Percentiles rank a stretch among this genome's conserved stretches.
Conservation (phyloP, 2,888 invertebrate species). For the Drosophila longiperda region DNA sequence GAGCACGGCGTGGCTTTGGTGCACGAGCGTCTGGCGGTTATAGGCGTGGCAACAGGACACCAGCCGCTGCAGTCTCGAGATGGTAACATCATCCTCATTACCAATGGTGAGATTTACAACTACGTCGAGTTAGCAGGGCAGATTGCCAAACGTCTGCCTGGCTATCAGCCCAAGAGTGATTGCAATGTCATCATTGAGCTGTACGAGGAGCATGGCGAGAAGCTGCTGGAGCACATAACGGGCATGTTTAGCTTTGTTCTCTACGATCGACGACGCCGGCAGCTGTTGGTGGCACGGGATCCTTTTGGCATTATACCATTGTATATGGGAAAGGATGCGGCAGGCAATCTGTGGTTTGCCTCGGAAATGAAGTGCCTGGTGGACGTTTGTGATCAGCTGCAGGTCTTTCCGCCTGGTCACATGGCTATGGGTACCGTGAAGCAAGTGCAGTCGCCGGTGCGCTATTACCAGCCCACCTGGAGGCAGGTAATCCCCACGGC, state of each 20-base stretch:
- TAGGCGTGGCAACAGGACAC: slow-evolving; percentile 81
- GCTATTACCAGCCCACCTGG: slow-evolving; percentile 74
- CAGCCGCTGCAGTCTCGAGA: slow-evolving; percentile 80
- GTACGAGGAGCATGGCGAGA: slow-evolving; percentile 76
- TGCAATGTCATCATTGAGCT: slow-evolving; percentile 82
- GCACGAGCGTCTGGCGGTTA: slow-evolving; percentile 81
- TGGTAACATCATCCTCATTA: slow-evolving; percentile 75
- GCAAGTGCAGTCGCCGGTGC: slow-evolving; percentile 53
- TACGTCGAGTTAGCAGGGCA: slow-evolving; percentile 72
- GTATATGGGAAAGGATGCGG: slow-evolving; percentile 75
- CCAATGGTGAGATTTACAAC: slow-evolving; percentile 83
- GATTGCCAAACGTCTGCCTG: slow-evolving; percentile 70
- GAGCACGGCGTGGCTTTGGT: slow-evolving; percentile 80
- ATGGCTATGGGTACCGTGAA: slow-evolving; percentile 61
- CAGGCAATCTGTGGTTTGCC: slow-evolving; percentile 78
- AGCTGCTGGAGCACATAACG: slow-evolving; percentile 74
- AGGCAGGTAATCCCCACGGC: slow-evolving; percentile 55
- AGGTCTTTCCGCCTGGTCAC: slow-evolving; percentile 78
- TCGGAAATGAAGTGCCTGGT: slow-evolving; percentile 83
- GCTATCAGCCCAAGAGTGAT: slow-evolving; percentile 81
- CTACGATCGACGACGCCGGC: slow-evolving; percentile 71
- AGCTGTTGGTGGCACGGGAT: slow-evolving; percentile 79
- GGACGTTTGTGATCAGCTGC: slow-evolving; percentile 68
- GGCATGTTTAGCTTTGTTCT: slow-evolving; percentile 84
- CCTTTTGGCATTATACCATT: slow-evolving; percentile 83